A percentile compares a stretch with the other conserved stretches of the same genome.
These are phyloP conservation scores for Netelia melanura DNA, from an alignment of 2,888 invertebrate species.

Conservation along the genomic window DNA sequence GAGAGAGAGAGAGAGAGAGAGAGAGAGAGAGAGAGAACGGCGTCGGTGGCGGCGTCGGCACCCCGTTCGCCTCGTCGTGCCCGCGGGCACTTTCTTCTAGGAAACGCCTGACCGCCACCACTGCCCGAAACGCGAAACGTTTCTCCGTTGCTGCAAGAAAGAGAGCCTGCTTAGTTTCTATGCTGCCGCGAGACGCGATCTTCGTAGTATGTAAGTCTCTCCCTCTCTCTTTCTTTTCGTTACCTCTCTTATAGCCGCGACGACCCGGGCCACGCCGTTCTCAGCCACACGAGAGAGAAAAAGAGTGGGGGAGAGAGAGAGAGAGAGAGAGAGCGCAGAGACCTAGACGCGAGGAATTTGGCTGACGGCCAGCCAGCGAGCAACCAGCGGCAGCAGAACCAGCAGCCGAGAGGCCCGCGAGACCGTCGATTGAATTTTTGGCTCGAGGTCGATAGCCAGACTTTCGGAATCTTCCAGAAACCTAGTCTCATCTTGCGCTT, in stretches of 20 bases:
- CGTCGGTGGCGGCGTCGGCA: conserved; percentile 34
- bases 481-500: conserved; percentile 62
- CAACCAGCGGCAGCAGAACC: neutral
- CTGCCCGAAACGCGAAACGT: conserved; percentile 49
- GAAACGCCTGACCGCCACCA: conserved; percentile 71
- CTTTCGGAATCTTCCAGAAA: conserved; percentile 72
- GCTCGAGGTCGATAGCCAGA: conserved; percentile 74
- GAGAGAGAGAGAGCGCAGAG: conserved; percentile 2
- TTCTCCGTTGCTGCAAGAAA: conserved; percentile 32
- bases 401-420: conserved; percentile 47
- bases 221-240: conserved; percentile 13
- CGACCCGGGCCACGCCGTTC: conserved; percentile 59
- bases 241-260: conserved; percentile 24
- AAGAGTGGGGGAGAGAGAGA: conserved; percentile 29
- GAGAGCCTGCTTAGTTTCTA: conserved; percentile 34
- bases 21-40: conserved; percentile 31
- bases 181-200: conserved; percentile 53
- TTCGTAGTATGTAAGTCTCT: conserved; percentile 40
- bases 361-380: conserved; percentile 68
- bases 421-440: conserved; percentile 72
- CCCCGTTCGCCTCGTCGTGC: conserved; percentile 52
- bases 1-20: neutral
- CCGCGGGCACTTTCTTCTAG: conserved; percentile 70
- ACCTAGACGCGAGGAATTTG: conserved; percentile 72
- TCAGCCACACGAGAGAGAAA: conserved; percentile 52